These are phyloP conservation scores for Anhinga anhinga DNA, from an alignment of 2,113 vertebrate species.

Conservation along the genomic window DNA sequence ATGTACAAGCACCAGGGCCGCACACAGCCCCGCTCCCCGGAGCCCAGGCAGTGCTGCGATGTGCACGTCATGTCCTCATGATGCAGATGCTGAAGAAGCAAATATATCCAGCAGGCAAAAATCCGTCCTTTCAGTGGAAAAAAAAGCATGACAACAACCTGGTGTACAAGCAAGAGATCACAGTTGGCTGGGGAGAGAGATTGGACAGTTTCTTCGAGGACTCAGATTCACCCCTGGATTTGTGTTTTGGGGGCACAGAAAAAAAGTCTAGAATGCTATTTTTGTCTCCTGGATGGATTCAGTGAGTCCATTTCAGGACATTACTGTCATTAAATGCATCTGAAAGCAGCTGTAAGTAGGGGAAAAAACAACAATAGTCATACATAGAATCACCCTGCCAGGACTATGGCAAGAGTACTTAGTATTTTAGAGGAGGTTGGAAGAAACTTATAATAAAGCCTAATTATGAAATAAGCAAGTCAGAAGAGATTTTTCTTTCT, in stretches of 20 bases:
- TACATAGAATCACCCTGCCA: background rate
- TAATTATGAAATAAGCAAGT: conserved; percentile 23
- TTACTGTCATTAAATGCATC: background rate
- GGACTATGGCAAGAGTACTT: background rate
- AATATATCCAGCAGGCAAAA: background rate
- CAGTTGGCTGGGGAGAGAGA: rapidly evolving
- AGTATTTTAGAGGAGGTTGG: conserved; percentile 15
- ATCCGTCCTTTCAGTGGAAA: background rate
- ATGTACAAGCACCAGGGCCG: background rate
- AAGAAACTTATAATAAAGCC: background rate
- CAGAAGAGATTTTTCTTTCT: conserved; percentile 3
- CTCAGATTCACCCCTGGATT: background rate
- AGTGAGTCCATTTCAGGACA: background rate
- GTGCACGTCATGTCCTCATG: background rate
- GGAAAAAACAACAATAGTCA: background rate
- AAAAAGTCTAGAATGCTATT: background rate
- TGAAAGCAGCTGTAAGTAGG: background rate
- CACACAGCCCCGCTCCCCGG: background rate
- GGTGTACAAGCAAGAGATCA: background rate
- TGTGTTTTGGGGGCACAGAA: background rate
- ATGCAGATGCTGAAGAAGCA: background rate
- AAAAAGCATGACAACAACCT: background rate
- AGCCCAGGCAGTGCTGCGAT: background rate
- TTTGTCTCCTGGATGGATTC: background rate
- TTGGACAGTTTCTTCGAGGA: background rate